Base-by-base conservation (phyloP, 2,888 invertebrate species). In the Synergus japonicus region DNA sequence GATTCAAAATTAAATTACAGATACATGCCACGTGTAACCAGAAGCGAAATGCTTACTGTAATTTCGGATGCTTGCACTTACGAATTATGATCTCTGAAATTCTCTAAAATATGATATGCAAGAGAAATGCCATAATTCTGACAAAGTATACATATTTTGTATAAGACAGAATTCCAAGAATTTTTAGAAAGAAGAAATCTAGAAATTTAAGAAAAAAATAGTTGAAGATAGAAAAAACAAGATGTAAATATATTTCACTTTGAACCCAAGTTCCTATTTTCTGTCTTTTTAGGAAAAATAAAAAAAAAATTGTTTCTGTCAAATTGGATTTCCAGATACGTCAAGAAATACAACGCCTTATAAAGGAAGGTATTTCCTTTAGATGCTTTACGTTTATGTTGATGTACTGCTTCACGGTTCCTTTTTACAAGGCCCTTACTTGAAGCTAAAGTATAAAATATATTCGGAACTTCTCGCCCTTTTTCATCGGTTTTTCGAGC, bases 1-100 rank as follows among this genome's bases (percentile, higher is more conserved):
- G 44, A 77, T 69, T 77, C 29, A 18, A 80, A 85, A 85, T 83
- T 84, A 79, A 86, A 86, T 87, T 85, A 86, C 82, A 83, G 83
- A 85, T 83, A 82, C 81, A 78, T 78, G 66, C 78, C 76, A 66
- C 76, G 77, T 77, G 78, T 64, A 64, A 43, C 41, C 43, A 69
- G 22, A 63, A 41, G 66, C 22, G 63, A 64, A 66, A 76, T 73
- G 69, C 15, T 44, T 64, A 29, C 49, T 64, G 65, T 13, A 44
- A 29, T 69, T 78, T 43, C 76, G 44, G 43, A 49, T 69, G 58
- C 49, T 67, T 73, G 18, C 67, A 37, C 49, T 73, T 49, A 9
- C n/a, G 43, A 7, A 10, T 65, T 9, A 65, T 41, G 43, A 0
- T 1, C 8, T 65, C n/a, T 41, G 15, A 65, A 65, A 63, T 63